Percentiles rank a stretch among this genome's conserved stretches.
phyloP scores from a whole-genome alignment of 2,113 vertebrate genomes.

The Proteles cristata region DNA sequence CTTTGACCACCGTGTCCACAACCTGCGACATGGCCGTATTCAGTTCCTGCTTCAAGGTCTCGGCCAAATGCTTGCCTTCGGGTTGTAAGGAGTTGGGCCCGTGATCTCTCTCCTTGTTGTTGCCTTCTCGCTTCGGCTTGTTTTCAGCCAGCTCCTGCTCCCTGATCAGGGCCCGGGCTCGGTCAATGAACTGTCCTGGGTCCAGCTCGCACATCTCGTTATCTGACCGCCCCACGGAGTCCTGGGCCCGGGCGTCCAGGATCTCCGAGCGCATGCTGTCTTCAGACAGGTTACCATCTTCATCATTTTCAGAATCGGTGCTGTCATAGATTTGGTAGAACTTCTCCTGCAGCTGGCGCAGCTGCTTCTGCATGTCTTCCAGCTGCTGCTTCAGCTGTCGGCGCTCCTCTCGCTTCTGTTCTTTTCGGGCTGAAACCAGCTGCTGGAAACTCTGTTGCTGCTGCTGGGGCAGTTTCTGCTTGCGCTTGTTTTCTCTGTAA shows the following conservation, averaged over 20 bases:
- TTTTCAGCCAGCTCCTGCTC: slow-evolving; percentile 93
- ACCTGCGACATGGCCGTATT: slow-evolving; percentile 98
- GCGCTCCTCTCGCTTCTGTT: slow-evolving; percentile 97
- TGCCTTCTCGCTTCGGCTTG: slow-evolving; percentile 91
- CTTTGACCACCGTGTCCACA: slow-evolving; percentile 98
- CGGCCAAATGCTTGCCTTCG: slow-evolving; percentile 95
- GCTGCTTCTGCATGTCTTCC: slow-evolving; percentile 99
- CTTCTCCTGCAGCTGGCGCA: slow-evolving; percentile 99
- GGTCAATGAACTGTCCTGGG: slow-evolving; percentile 95
- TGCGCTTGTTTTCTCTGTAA: slow-evolving; percentile 99
- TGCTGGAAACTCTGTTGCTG: slow-evolving; percentile 99
- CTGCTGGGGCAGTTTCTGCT: slow-evolving; percentile 99
- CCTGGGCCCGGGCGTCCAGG: slow-evolving; percentile 89
- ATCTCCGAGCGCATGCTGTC: slow-evolving; percentile 97
- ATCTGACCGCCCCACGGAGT: slow-evolving; percentile 90
- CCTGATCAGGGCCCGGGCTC: slow-evolving; percentile 94
- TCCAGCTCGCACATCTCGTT: slow-evolving; percentile 95
- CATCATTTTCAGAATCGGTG: slow-evolving; percentile 98
- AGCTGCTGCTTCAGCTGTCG: slow-evolving; percentile 98
- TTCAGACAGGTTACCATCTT: slow-evolving; percentile 97
- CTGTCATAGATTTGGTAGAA: slow-evolving; percentile 99
- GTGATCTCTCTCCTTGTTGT: slow-evolving; percentile 89
- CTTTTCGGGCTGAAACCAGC: slow-evolving; percentile 96
- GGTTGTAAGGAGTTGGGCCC: slow-evolving; percentile 91
- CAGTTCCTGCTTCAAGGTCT: slow-evolving; percentile 98